Evolutionary conservation across 2,888 invertebrate genomes (phyloP), one percentile per base, ranked within the genome.

Genomic region (Podabrus alpinus): DNA sequence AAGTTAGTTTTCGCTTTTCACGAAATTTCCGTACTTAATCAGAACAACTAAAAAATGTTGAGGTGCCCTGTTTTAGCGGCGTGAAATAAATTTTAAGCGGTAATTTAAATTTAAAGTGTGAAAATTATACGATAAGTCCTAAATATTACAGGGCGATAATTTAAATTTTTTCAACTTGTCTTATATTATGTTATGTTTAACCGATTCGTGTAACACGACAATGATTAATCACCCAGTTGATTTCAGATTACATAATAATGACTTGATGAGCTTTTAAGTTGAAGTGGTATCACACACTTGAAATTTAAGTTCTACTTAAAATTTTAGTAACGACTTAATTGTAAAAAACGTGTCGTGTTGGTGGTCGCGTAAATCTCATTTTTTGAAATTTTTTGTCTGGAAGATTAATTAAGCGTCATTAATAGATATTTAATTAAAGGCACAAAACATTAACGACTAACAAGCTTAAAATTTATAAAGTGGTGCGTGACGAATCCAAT

Each of bases 391-490:
- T 29, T 29, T n/a, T 45, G 45, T 45, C 7, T n/a, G n/a, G 7
- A n/a, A 45, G 45, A 45, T 45, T 45, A 45, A 45, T 45, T n/a
- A n/a, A n/a, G n/a, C 45, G 45, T n/a, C 7, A 1, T n/a, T 45
- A 45, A n/a, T n/a, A n/a, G n/a, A n/a, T 45, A 45, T 45, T 45
- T 45, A 45, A 45, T 45, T 45, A 45, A 64, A 70, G 29, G 45
- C 21, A 17, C 62, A 64, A 29, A 25, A 70, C 29, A 19, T 60
- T 24, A 16, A 24, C n/a, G 45, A 66, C 70, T 59, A 66, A 69
- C 69, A 69, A 73, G 64, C 59, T 59, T 68, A 19, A 64, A 21
- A 64, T n/a, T 64, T 64, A 64, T 13, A 64, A 17, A 19, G 62
- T 3, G 21, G 10, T 64, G 62, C 62, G 62, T 21, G 62, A 64